Base-by-base conservation (phyloP, 2,888 invertebrate genomes). In the Dermolepida albohirtum region DNA sequence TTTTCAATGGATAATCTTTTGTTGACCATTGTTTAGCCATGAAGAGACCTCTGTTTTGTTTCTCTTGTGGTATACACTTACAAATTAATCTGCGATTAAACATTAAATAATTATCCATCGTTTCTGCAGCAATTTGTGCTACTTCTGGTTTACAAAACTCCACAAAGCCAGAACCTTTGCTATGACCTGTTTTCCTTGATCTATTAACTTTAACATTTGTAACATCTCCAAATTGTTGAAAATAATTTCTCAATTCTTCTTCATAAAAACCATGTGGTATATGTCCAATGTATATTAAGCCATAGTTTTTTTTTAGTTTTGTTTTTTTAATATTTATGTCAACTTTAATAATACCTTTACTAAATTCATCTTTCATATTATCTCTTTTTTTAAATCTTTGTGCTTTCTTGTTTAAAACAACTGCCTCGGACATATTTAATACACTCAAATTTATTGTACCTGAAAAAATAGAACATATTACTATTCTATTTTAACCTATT, bases 81-180 rank as follows among this genome's bases (percentile, higher is more conserved):
- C 95, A 92, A 87, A 94, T 95, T 7, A 98, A 83, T 40, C 97
- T 85, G 80, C 93, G 90, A 73, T 96, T 93, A 76, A 94, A 96
- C 96, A 98, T 97, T 0, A 98, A 85, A 82, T 98, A 98, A 82
- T 97, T 98, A 80, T 98, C 92, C 97, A 98, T 98, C 0, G 97
- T 92, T 73, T 97, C 94, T 0, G 97, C 96, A 2, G 93, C 98
- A 74, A 98, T 91, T 84, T 96, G 88, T 0, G 97, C 98, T 0
- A 98, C 97, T 69, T 93, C 91, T 12, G 90, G 88, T 73, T 90
- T 86, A 67, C 85, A 84, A 81, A 98, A 99, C 82, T 97, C 94
- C 1, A 99, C 88, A 84, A 93, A 98, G 0, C 93, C 98, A 85
- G 88, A 96, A 0, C 97, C 97, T 81, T 92, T 94, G 64, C 93